phyloP scores from a whole-genome alignment of 2,888 invertebrate genomes.

The Mesorhabditis sp. region DNA sequence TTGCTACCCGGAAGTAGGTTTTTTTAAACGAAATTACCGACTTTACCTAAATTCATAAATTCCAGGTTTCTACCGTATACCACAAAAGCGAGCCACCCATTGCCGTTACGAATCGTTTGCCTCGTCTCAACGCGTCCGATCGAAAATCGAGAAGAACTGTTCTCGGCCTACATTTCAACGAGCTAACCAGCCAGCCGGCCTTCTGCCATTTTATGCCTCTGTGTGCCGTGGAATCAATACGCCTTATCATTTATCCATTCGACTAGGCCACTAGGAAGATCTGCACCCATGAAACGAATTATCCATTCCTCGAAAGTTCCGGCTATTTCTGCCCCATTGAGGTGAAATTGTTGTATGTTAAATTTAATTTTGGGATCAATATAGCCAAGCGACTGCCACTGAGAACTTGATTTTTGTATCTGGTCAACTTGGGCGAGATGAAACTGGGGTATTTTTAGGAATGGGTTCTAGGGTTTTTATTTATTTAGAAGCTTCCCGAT shows the following conservation, averaged over 20 bases:
- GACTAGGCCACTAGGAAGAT: no score
- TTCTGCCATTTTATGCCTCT: no score
- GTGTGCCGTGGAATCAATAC: no score
- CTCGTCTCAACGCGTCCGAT: neutral
- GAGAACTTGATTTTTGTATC: neutral
- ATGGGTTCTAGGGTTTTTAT: neutral
- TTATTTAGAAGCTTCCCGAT: neutral
- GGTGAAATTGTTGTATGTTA: neutral
- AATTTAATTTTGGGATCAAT: neutral
- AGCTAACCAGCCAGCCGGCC: no score
- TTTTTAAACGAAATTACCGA: no score
- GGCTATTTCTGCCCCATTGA: neutral
- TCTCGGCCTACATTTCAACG: slow-evolving; percentile 4
- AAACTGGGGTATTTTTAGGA: neutral
- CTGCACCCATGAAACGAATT: neutral
- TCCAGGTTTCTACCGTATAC: neutral
- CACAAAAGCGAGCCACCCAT: neutral
- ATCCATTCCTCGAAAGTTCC: neutral
- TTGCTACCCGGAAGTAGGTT: neutral
- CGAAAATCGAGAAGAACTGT: neutral
- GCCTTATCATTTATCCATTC: no score
- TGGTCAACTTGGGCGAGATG: neutral
- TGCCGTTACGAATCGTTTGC: neutral
- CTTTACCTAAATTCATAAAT: neutral
- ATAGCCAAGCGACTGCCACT: neutral